Evolutionary conservation across 2,888 invertebrate genomes (phyloP).

Genomic region (Caenorhabditis wallacei): DNA sequence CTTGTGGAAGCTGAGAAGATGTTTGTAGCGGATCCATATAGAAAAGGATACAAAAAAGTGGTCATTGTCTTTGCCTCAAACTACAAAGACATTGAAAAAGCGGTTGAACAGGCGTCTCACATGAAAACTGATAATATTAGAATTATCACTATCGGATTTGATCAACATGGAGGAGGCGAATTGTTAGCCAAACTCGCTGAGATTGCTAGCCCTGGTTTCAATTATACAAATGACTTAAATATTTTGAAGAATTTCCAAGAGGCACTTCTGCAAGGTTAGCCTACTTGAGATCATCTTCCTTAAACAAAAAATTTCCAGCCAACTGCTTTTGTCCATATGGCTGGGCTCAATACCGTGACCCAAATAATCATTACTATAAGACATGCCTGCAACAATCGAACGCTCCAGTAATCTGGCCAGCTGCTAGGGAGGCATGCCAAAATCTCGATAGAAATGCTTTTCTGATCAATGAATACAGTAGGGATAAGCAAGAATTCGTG

Average conservation of each 20-base stretch:
- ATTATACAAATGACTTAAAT: neutral
- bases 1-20: too few relatives aligned
- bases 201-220: conserved; percentile 38
- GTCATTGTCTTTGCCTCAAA: too few relatives aligned
- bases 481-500: conserved; percentile 38
- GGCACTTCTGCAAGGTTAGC: conserved; percentile 23
- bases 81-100: too few relatives aligned
- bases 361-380: conserved; percentile 32
- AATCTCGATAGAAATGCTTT: conserved; percentile 15
- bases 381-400: conserved; percentile 22
- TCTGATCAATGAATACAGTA: conserved; percentile 41
- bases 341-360: conserved; percentile 52
- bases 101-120: too few relatives aligned
- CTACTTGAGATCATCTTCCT: too few relatives aligned
- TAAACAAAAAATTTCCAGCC: too few relatives aligned
- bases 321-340: conserved; percentile 61
- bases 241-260: conserved; percentile 7
- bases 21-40: too few relatives aligned
- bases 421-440: conserved; percentile 49
- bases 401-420: conserved; percentile 24
- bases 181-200: conserved; percentile 5
- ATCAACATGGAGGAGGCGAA: neutral
- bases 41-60: too few relatives aligned
- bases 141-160: conserved; percentile 28
- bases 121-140: too few relatives aligned